phyloP scores from a whole-genome alignment of 2,888 invertebrate genomes.

The Ephialtes manifestator region DNA sequence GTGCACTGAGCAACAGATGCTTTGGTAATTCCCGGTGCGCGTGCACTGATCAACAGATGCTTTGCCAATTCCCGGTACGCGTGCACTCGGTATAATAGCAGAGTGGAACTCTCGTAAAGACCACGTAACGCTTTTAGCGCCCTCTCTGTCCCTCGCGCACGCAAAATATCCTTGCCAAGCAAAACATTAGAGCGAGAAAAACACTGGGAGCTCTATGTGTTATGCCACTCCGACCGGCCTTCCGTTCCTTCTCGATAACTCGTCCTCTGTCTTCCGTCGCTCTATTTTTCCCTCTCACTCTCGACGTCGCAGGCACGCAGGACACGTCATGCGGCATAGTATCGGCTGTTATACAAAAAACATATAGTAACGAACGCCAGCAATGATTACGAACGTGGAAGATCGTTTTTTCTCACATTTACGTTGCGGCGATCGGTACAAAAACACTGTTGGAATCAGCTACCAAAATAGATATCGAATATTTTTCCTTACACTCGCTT shows the following conservation, averaged over 20 bases:
- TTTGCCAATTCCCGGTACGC: conserved; percentile 30
- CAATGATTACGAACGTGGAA: neutral
- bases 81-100: conserved; percentile 34
- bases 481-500: neutral
- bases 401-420: conserved; percentile 19
- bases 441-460: neutral
- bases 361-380: conserved; percentile 12
- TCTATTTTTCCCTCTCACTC: neutral
- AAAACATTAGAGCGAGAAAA: conserved; percentile 14
- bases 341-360: conserved; percentile 1
- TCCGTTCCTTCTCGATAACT: conserved; percentile 21
- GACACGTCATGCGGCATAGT: conserved; percentile 5
- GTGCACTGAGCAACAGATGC: conserved; percentile 43
- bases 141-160: neutral
- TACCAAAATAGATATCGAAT: conserved; percentile 27
- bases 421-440: neutral
- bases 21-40: conserved; percentile 30
- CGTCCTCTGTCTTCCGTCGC: neutral
- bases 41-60: conserved; percentile 44
- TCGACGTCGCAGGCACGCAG: neutral
- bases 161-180: conserved; percentile 18
- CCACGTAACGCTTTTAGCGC: conserved; percentile 31
- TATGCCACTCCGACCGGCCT: conserved; percentile 32
- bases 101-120: conserved; percentile 31
- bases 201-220: neutral